Base-by-base conservation (phyloP, 1,140 invertebrate genomes). In the Caerostris extrusa region DNA sequence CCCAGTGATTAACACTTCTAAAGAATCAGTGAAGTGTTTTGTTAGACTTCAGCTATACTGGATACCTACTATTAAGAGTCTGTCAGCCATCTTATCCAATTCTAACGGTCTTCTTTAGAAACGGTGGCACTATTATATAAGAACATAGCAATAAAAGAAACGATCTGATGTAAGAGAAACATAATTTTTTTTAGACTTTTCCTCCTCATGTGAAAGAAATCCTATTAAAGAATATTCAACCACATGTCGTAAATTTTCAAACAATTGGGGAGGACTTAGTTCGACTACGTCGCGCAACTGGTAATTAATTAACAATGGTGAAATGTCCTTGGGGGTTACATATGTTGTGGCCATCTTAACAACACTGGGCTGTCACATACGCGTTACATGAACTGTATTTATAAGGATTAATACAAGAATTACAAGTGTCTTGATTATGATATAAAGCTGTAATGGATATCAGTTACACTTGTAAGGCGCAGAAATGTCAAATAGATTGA, bases 251-350 rank as follows among this genome's bases (percentile, higher is more conserved):
- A 77, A 77, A 77, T 10, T 50, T 77, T 50, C 71, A 77, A 50
- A 77, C 71, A 77, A 77, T 77, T 77, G 71, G 50, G 8, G 53
- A 77, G 34, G 34, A 5, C 71, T 64, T 64, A 64, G 17, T 17
- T 64, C 61, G 14, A 64, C 61, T 53, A 77, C 71, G 10, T 77
- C 53, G 71, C 34, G 71, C 53, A 77, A 34, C 12, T 77, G 71
- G 71, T 12, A 77, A 77, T 77, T 77, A 77, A 77, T 77, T 77
- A 77, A 77, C 71, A 77, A 77, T 77, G 71, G 34, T 50, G 19
- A 10, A 53, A 53, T 50, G 71, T 12, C 71, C 71, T 77, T 77
- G 71, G 7, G 7, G 34, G 71, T 50, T 77, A n/a, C 12, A 17
- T 64, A 12, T 17, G 12, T 77, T 77, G 19, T 34, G 19, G 19